Evolutionary conservation across 1,140 invertebrate genomes (phyloP).

Genomic region (Pseudomyrmex flavicornis): DNA sequence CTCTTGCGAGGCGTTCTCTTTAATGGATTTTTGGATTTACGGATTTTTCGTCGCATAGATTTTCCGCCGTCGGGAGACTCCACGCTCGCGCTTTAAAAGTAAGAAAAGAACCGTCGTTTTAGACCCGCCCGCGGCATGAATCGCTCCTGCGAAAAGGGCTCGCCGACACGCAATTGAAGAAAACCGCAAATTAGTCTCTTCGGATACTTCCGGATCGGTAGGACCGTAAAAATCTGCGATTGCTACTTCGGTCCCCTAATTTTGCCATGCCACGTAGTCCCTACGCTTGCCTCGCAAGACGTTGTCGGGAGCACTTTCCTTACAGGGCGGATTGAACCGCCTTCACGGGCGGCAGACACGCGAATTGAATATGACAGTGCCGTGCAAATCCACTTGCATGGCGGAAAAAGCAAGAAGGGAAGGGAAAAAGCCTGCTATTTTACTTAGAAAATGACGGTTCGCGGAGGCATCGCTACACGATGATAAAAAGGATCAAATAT

Average conservation of each 20-base stretch:
- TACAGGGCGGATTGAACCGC: constrained; percentile 37
- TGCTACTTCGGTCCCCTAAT: constrained; percentile 65
- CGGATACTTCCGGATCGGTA: constrained; percentile 44
- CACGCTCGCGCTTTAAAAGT: not conserved
- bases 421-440: constrained; percentile 32
- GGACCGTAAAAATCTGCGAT: constrained; percentile 72
- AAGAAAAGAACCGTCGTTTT: constrained; percentile 17
- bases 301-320: constrained; percentile 29
- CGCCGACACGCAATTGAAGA: constrained; percentile 71
- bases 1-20: not conserved
- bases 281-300: constrained; percentile 32
- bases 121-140: constrained; percentile 7
- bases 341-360: constrained; percentile 57
- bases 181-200: constrained; percentile 69
- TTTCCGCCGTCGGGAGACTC: no score
- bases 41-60: not conserved
- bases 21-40: not conserved
- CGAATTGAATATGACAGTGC: constrained; percentile 58
- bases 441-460: constrained; percentile 39
- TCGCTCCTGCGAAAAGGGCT: constrained; percentile 51
- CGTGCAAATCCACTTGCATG: constrained; percentile 28
- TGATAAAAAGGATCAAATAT: constrained; percentile 34
- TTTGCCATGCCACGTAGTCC: constrained; percentile 31
- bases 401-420: not conserved
- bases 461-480: not conserved